phyloP scores from a whole-genome alignment of 2,113 vertebrate genomes.

The Callipepla squamata region DNA sequence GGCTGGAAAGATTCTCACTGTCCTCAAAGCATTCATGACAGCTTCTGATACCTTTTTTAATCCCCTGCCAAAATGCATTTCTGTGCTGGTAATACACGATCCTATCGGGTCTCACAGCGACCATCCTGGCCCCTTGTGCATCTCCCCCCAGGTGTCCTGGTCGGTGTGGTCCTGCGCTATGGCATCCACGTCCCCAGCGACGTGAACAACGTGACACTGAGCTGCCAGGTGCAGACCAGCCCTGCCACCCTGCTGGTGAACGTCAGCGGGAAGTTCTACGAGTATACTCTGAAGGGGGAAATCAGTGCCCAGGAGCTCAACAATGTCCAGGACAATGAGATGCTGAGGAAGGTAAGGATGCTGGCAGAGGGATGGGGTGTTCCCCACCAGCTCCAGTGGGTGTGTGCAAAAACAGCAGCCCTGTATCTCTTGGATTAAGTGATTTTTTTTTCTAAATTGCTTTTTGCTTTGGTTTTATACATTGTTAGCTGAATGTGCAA shows the following conservation, averaged over 20 bases:
- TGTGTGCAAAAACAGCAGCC: accelerated
- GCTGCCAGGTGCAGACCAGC: conserved; percentile 90
- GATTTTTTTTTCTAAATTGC: neutral
- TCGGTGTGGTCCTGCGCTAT: conserved; percentile 92
- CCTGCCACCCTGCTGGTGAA: conserved; percentile 93
- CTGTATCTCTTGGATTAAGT: neutral
- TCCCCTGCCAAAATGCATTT: neutral
- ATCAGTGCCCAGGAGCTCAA: conserved; percentile 86
- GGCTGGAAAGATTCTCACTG: neutral
- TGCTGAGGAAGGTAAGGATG: conserved; percentile 92
- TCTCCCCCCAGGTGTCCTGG: conserved; percentile 85
- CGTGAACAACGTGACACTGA: conserved; percentile 86
- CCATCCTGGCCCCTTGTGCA: accelerated
- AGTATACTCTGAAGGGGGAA: conserved; percentile 95
- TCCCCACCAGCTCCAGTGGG: neutral
- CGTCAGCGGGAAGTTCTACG: conserved; percentile 93
- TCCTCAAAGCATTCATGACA: accelerated
- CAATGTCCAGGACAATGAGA: conserved; percentile 92
- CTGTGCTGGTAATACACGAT: neutral
- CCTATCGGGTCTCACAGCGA: neutral
- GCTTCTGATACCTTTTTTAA: neutral
- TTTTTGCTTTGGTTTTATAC: neutral
- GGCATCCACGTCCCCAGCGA: conserved; percentile 92
- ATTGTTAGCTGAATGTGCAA: neutral
- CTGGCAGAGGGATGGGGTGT: neutral